Conservation (phyloP, 1,140 invertebrate species). For the Heliothis subflexa region DNA sequence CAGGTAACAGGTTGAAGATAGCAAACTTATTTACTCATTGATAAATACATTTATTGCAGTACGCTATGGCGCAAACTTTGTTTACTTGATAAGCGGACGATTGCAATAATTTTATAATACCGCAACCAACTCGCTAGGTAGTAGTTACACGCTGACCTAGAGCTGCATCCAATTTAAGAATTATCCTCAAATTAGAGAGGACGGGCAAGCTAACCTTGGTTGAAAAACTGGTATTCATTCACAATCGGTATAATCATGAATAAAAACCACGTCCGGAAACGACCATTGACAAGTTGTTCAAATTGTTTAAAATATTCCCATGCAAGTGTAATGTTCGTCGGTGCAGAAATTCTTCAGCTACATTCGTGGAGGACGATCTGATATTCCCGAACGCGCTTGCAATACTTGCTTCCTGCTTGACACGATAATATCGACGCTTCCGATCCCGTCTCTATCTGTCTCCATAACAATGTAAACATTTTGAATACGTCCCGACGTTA, state of each 20-base stretch:
- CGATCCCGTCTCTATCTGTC: conserved; percentile 44
- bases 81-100: conserved; percentile 54
- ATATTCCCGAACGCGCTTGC: conserved; percentile 9
- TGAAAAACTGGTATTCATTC: conserved; percentile 45
- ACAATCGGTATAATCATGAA: conserved; percentile 13
- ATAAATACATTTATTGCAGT: conserved; percentile 52
- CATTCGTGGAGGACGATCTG: not conserved
- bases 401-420: conserved; percentile 23
- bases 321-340: not conserved
- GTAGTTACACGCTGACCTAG: conserved; percentile 1
- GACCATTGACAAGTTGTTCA: conserved; percentile 23
- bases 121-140: not conserved
- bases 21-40: conserved; percentile 53
- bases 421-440: conserved; percentile 42
- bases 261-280: conserved; percentile 24
- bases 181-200: conserved; percentile 43
- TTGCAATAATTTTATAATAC: conserved; percentile 21
- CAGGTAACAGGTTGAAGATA: conserved; percentile 53
- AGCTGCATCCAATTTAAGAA: conserved; percentile 39
- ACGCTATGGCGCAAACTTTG: conserved; percentile 51
- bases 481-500: conserved; percentile 45
- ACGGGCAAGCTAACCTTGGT: conserved; percentile 25
- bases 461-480: conserved; percentile 47
- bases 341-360: conserved; percentile 16
- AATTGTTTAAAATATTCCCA: conserved; percentile 20